phyloP scores from a whole-genome alignment of 2,113 vertebrate species.

The Pangasianodon hypophthalmus region DNA sequence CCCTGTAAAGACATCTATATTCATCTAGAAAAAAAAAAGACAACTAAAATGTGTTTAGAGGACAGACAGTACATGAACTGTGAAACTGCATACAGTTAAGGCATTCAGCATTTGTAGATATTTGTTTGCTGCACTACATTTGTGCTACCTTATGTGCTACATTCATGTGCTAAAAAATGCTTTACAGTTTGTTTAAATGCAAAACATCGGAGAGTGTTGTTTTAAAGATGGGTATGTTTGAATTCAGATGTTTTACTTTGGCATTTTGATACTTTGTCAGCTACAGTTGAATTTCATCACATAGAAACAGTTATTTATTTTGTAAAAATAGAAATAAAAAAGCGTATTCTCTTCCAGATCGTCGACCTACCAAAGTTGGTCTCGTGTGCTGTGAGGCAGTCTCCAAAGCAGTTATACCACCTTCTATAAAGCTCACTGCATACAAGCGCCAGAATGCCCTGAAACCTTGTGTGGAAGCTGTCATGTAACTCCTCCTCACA shows the following conservation, averaged over 20 bases:
- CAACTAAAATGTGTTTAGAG: background rate
- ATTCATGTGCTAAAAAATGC: background rate
- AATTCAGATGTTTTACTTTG: background rate
- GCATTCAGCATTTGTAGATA: background rate
- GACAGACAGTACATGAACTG: background rate
- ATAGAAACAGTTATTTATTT: background rate
- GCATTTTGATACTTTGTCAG: background rate
- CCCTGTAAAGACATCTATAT: background rate
- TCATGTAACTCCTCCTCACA: constrained; percentile 44
- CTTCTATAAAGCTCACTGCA: constrained; percentile 18
- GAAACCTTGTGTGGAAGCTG: constrained; percentile 47
- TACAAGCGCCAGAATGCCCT: constrained; percentile 51
- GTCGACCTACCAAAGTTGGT: constrained; percentile 42
- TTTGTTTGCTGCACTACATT: background rate
- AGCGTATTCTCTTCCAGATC: constrained; percentile 30
- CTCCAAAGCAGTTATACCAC: constrained; percentile 31
- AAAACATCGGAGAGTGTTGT: background rate
- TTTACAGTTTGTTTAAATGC: background rate
- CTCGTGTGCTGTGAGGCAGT: constrained; percentile 51
- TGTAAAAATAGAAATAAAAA: background rate
- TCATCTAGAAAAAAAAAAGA: background rate
- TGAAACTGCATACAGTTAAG: background rate
- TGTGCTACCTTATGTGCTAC: background rate
- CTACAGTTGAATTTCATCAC: background rate
- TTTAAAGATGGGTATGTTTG: no score